Conservation (phyloP, 2,113 vertebrate species). For the Stigmatopora nigra region DNA sequence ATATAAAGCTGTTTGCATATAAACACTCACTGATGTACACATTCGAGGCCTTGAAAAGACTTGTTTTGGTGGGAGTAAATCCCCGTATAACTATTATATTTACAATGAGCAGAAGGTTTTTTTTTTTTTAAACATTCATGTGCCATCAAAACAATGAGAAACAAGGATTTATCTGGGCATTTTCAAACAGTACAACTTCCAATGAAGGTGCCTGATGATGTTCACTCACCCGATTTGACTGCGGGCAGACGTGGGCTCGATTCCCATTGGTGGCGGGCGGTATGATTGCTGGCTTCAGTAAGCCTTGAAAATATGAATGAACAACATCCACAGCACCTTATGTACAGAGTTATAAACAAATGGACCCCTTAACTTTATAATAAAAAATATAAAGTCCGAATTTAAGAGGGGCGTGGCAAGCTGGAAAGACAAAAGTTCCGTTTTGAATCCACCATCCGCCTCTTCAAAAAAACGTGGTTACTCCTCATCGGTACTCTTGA, state of each 20-base stretch:
- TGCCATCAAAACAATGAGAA: constrained; percentile 15
- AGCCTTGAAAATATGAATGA: no score
- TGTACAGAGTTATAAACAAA: background rate
- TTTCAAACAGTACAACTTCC: background rate
- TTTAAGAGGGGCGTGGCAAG: background rate
- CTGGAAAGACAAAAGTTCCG: constrained; percentile 19
- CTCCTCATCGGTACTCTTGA: constrained; percentile 81
- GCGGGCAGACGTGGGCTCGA: no score
- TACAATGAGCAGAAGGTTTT: constrained; percentile 39
- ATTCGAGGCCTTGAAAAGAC: constrained; percentile 36
- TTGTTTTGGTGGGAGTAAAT: constrained; percentile 30
- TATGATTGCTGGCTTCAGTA: no score
- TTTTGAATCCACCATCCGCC: background rate
- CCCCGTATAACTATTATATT: constrained; percentile 41
- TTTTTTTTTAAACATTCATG: constrained; percentile 47
- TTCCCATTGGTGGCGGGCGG: no score
- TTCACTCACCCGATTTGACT: no score
- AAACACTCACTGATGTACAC: constrained; percentile 62
- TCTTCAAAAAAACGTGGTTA: constrained; percentile 29
- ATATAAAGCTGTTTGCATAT: constrained; percentile 65
- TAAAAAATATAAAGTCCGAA: background rate
- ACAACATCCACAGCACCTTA: background rate
- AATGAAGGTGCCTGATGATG: background rate
- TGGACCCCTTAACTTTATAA: background rate
- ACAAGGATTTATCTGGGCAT: background rate